phyloP scores from a whole-genome alignment of 2,113 vertebrate genomes.

The Cryptotis parvus region DNA sequence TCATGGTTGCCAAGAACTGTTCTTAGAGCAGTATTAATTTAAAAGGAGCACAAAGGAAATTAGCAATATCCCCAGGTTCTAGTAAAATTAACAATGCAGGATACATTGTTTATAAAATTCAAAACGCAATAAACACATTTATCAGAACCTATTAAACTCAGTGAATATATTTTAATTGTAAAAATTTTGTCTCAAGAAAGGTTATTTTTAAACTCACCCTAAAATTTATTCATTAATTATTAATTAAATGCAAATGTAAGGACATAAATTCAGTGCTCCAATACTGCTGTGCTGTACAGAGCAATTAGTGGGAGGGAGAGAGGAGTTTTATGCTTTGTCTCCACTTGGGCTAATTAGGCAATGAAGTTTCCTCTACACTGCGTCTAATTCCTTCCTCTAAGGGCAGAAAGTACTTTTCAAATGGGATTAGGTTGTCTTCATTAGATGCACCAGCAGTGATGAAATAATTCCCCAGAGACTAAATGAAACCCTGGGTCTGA shows the following conservation, averaged over 20 bases:
- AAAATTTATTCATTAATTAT: background rate
- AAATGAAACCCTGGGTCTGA: conserved; percentile 53
- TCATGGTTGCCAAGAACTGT: background rate
- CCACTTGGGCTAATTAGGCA: conserved; percentile 28
- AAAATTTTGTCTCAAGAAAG: background rate
- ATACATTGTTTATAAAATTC: background rate
- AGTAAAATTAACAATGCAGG: background rate
- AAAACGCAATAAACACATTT: background rate
- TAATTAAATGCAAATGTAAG: background rate
- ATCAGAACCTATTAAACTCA: background rate
- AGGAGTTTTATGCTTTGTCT: background rate
- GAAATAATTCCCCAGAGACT: conserved; percentile 38
- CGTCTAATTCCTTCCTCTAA: conserved; percentile 22
- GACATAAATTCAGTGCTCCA: background rate
- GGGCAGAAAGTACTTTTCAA: conserved; percentile 61
- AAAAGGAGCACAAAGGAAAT: background rate
- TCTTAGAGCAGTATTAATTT: background rate
- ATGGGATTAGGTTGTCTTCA: conserved; percentile 64
- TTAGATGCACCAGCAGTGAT: conserved; percentile 52
- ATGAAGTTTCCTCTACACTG: background rate
- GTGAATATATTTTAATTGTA: background rate
- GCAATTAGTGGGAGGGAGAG: background rate
- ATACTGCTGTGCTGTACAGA: background rate
- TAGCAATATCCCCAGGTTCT: too few relatives aligned
- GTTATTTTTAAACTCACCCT: background rate